Conservation (phyloP, 2,888 invertebrate genomes). For the Drosophila peninsularis region DNA sequence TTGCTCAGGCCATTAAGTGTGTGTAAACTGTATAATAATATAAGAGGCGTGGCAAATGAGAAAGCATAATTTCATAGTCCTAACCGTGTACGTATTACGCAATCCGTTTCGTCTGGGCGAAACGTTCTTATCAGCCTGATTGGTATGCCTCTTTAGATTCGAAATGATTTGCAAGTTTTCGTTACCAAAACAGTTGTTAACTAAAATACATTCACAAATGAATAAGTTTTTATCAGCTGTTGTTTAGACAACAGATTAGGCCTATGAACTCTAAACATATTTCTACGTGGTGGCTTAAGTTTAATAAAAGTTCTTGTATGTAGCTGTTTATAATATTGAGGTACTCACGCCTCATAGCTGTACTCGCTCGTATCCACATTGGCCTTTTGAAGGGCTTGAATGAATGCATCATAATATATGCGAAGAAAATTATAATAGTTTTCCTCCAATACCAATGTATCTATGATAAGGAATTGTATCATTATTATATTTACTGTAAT, state of each 20-base stretch:
- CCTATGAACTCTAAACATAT: not conserved
- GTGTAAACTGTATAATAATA: not conserved
- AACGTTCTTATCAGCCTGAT: not conserved
- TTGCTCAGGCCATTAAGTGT: no score
- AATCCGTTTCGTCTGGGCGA: not conserved
- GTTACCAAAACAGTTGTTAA: not conserved
- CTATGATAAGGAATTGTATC: slow-evolving; percentile 23
- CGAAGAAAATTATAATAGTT: slow-evolving; percentile 85
- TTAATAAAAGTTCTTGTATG: not conserved
- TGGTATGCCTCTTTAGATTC: not conserved
- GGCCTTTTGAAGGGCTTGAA: slow-evolving; percentile 84
- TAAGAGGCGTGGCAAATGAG: not conserved
- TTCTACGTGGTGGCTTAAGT: not conserved
- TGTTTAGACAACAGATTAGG: no score
- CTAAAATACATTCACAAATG: not conserved
- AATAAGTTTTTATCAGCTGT: not conserved
- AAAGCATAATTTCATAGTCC: not conserved
- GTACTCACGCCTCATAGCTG: slow-evolving; percentile 83
- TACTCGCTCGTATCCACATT: slow-evolving; percentile 83
- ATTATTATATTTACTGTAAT: no score
- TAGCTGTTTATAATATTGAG: not conserved
- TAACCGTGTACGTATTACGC: not conserved
- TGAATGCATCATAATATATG: slow-evolving; percentile 86
- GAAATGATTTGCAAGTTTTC: not conserved
- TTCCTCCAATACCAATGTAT: slow-evolving; percentile 83